Base-by-base conservation (phyloP, 2,797 vertebrate species). In the Mastacembelus armatus region DNA sequence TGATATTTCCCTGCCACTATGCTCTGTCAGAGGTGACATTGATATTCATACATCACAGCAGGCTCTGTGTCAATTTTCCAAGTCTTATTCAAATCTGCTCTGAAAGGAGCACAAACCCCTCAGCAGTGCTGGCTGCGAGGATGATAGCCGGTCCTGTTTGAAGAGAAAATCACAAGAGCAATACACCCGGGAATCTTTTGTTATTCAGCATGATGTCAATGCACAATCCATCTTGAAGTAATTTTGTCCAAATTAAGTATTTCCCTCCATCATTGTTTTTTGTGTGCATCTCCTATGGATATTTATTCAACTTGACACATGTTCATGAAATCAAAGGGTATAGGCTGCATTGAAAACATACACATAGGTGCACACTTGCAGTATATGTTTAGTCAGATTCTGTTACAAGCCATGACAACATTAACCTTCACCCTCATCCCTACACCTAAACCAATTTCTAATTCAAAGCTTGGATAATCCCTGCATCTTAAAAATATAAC, bases 21-120 rank as follows among this genome's bases (percentile, higher is more conserved):
- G 21, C 81, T 56, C 85, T 67, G 74, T 85, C 88, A 83, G 83
- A 85, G 88, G 83, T 86, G 86, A 85, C 80, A 92, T 90, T 91
- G 88, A 89, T 91, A 91, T 93, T 92, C 91, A 92, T 91, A 80
- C 84, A 73, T 85, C 85, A 27, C 90, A 90, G 87, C 84, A 35
- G 84, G 86, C 60, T 80, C 65, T 57, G 56, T 84, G 82, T 87
- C 87, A 88, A 83, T 84, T 83, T 54, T 88, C 69, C 65, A 67
- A 82, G 86, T 86, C 79, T 86, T 90, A 91, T 91, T 92, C 78
- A 91, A 89, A 91, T 91, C 75, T 71, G 51, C 56, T 81, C 71
- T 81, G 88, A 88, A 81, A 60, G 68, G 64, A 83, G 71, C 81
- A 64, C 85, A 84, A 84, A 84, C 75, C 83, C 77, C 66, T 82